Base-by-base conservation (phyloP, 2,113 vertebrate species). In the Anseranas semipalmata region DNA sequence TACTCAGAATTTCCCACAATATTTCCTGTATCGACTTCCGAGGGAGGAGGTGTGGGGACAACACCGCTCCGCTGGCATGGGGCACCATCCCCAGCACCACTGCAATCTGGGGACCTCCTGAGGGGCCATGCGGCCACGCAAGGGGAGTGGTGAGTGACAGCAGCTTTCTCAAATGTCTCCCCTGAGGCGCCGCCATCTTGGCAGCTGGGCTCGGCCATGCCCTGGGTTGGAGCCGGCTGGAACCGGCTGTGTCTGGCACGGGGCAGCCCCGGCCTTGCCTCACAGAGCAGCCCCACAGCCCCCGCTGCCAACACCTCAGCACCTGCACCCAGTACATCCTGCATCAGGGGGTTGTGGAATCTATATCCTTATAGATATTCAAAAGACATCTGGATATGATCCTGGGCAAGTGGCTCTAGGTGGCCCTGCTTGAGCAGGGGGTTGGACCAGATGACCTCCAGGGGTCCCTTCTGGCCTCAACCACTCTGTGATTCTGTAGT, bases 1-100 rank as follows among this genome's bases (percentile, higher is more conserved):
- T 43, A 66, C 39, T 28, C 39, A 43, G 39, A 66, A 50, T 35
- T 67, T 35, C 30, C 18, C 12, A 37, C 0, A 0, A 3, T 70
- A 82, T 52, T 52, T 77, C 28, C 28, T 39, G 19, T 45, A 39
- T 10, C 0, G 4, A 30, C 33, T 39, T 39, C 18, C 0, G 0
- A 53, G 15, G 33, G 17, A 59, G 21, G 63, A 85, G 24, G 16
- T 16, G 55, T 9, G 12, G 15, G 8, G 27, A 32, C 0, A 3
- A 28, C 18, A 71, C 5, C 27, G 28, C 27, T 15, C 27, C 52
- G 4, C 28, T 28, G 56, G 25, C 50, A 35, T 7, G 41, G 15
- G 39, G 10, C 15, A 37, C 19, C 33, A 37, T 24, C 39, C 30
- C 21, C 53, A 20, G 53, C 43, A 81, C 20, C 5, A 7, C 53